Evolutionary conservation across 2,888 invertebrate species (phyloP).

Genomic region (Mythimna lalbum): DNA sequence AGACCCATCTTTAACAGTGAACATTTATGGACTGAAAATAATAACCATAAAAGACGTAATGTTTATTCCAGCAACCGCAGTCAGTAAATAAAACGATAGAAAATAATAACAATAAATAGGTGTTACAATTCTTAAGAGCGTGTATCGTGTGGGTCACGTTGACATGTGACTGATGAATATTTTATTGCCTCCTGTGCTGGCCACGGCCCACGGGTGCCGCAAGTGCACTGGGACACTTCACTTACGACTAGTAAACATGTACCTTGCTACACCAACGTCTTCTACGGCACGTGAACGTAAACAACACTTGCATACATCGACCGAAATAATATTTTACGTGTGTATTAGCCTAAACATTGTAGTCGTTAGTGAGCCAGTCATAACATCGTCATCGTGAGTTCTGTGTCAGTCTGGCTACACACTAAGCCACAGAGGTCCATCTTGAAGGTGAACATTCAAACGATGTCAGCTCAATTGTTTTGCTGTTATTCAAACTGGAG

Average conservation of each 20-base stretch:
- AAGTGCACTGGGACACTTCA: slow-evolving; percentile 61
- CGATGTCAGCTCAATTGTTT: slow-evolving; percentile 11
- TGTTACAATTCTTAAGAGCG: slow-evolving; percentile 64
- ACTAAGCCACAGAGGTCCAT: neutral
- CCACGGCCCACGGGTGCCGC: slow-evolving; percentile 79
- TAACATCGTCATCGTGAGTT: slow-evolving; percentile 54
- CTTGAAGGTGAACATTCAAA: slow-evolving; percentile 21
- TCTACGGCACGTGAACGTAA: slow-evolving; percentile 38
- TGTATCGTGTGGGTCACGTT: slow-evolving; percentile 75
- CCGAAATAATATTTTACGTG: slow-evolving; percentile 35
- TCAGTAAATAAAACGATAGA: slow-evolving; percentile 36
- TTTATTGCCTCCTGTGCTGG: slow-evolving; percentile 83
- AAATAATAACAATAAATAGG: slow-evolving; percentile 65
- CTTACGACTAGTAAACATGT: slow-evolving; percentile 53
- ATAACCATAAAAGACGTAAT: slow-evolving; percentile 7
- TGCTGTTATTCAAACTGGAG: slow-evolving; percentile 8
- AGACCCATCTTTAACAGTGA: neutral
- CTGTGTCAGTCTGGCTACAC: slow-evolving; percentile 10
- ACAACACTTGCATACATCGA: slow-evolving; percentile 24
- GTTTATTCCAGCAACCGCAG: slow-evolving; percentile 11
- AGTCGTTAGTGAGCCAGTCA: slow-evolving; percentile 58
- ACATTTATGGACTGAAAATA: neutral
- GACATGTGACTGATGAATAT: slow-evolving; percentile 87
- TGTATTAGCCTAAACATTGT: slow-evolving; percentile 52
- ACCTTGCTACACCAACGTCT: slow-evolving; percentile 52